Base-by-base conservation (phyloP, 2,888 invertebrate species). In the Rhamnusium bicolor region DNA sequence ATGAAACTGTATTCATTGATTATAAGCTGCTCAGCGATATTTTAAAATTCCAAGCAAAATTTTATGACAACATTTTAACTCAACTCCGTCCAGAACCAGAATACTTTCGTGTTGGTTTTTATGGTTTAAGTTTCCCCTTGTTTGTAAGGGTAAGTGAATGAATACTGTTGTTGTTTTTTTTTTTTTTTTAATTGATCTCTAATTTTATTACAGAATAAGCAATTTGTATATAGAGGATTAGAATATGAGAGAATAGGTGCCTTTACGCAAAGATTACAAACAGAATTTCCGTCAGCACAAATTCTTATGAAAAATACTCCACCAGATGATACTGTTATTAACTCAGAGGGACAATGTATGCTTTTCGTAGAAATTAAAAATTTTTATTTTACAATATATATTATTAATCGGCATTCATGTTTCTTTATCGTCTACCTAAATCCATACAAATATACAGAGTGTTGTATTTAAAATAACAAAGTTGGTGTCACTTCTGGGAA, bases 231-330 rank as follows among this genome's bases (percentile, higher is more conserved):
- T 88, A 94, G 98, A 78, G 98, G 98, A 0, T 90, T 96, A 83
- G 98, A 98, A 86, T 98, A 97, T 88, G 98, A 98, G 89, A 91
- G 97, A 77, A 95, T 98, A 81, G 95, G 95, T 71, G 96, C 97
- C 71, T 98, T 98, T 86, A 97, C 96, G 0, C 96, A 97, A 86
- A 91, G 98, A 27, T 89, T 98, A 74, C 97, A 97, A 88, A 95
- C 95, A 0, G 97, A 98, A 88, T 98, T 98, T 89, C 97, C 98
- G 5, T 93, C 95, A 53, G 97, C 97, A n/a, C 96, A 97, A 88
- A 94, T 98, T 81, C 90, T 98, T 79, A 96, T 94, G 90, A 95
- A 97, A 80, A 96, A 97, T 86, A 95, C 95, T 56, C 95, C 96
- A 4, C 98, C 98, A 0, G 96, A 96, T 81, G 96, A 96, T 76